Conservation (phyloP, 2,888 invertebrate species). For the Gymnosoma rotundatum region DNA sequence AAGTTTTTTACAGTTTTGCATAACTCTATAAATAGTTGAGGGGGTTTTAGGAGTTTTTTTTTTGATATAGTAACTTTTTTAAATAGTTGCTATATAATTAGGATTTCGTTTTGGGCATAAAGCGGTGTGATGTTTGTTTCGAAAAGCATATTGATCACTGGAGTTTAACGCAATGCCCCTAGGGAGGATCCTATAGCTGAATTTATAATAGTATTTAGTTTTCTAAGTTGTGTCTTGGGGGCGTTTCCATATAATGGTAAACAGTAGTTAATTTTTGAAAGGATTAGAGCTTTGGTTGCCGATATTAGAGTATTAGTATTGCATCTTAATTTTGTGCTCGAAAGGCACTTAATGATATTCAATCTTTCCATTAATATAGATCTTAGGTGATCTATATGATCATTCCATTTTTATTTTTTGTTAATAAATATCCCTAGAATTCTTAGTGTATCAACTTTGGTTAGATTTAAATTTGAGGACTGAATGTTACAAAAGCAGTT, state of each 20-base stretch:
- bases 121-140: too few species aligned
- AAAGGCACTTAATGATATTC: not conserved
- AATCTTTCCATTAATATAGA: not conserved
- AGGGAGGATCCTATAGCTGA: not conserved
- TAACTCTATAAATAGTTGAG: too few species aligned
- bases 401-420: not conserved
- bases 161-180: too few species aligned
- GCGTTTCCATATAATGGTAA: not conserved
- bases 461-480: not conserved
- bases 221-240: not conserved
- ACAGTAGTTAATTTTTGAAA: not conserved
- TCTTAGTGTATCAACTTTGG: not conserved
- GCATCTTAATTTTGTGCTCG: not conserved
- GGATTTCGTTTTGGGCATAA: too few species aligned
- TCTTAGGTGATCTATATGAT: not conserved
- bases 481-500: not conserved
- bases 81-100: too few species aligned
- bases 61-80: too few species aligned
- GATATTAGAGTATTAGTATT: not conserved
- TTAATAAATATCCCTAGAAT: not conserved
- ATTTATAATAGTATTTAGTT: not conserved
- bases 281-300: not conserved
- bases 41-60: too few species aligned
- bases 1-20: too few species aligned
- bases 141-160: too few species aligned